A percentile compares a stretch with the other conserved stretches of the same genome.
Conservation (phyloP, 2,113 vertebrate genomes). For the Gobius niger region DNA sequence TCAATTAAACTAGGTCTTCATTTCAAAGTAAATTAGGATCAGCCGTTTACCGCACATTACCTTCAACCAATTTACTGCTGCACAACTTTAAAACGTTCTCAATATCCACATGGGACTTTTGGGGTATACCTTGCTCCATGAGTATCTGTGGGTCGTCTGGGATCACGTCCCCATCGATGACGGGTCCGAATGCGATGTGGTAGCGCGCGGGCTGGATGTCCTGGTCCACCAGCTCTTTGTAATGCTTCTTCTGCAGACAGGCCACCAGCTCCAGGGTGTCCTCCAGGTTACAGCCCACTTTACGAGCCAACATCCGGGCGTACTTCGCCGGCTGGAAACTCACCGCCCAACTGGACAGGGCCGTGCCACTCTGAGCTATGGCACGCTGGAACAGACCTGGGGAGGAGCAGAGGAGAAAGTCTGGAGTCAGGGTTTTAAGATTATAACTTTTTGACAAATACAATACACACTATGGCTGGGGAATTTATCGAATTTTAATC, state of each 20-base stretch:
- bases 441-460: no score
- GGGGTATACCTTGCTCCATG: constrained; percentile 88
- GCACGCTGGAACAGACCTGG: constrained; percentile 97
- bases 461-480: no score
- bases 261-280: constrained; percentile 93
- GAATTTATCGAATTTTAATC: no score
- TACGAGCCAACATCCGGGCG: constrained; percentile 91
- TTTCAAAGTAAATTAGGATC: no score
- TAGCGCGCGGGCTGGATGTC: constrained; percentile 98
- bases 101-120: background rate
- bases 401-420: constrained; percentile 36
- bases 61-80: no score
- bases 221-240: constrained; percentile 97
- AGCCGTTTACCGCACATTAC: no score
- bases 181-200: constrained; percentile 97
- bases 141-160: constrained; percentile 97
- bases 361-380: constrained; percentile 97
- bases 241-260: constrained; percentile 96
- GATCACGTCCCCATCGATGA: constrained; percentile 98
- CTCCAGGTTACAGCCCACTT: constrained; percentile 95
- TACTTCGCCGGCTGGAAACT: constrained; percentile 98
- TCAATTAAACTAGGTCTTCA: no score
- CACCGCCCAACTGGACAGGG: constrained; percentile 97
- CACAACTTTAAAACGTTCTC: no score
- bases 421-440: background rate